Conservation (phyloP, 2,888 invertebrate genomes). For the Spisula subtruncata region DNA sequence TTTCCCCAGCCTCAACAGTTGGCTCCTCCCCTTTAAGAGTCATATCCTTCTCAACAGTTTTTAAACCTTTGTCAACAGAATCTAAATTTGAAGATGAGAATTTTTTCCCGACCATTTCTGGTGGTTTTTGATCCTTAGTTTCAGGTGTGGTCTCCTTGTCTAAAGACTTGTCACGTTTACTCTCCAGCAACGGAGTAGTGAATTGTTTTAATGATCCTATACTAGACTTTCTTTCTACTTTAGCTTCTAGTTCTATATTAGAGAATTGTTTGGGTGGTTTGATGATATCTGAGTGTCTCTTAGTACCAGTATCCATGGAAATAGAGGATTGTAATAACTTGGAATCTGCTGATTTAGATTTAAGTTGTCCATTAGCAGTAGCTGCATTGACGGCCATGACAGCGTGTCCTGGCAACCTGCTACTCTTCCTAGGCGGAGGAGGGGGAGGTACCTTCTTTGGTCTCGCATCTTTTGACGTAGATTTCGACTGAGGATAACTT, state of each 20-base stretch:
- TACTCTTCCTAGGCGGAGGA: conserved; percentile 85
- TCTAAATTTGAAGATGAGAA: conserved; percentile 62
- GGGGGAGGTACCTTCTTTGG: conserved; percentile 85
- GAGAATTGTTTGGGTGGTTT: conserved; percentile 71
- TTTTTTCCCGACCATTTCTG: conserved; percentile 57
- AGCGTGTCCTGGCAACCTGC: conserved; percentile 75
- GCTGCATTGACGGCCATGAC: conserved; percentile 69
- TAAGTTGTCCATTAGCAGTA: conserved; percentile 68
- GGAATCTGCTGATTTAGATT: conserved; percentile 48
- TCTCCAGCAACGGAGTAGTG: conserved; percentile 67
- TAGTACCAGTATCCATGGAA: conserved; percentile 31
- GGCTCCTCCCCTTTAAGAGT: conserved; percentile 50
- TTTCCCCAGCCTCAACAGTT: conserved; percentile 49
- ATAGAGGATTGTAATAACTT: conserved; percentile 45
- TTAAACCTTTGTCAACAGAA: conserved; percentile 40
- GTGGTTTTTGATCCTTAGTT: conserved; percentile 40
- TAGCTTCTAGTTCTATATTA: conserved; percentile 59
- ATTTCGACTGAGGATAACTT: conserved; percentile 13
- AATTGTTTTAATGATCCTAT: conserved; percentile 70
- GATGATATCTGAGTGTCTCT: conserved; percentile 54
- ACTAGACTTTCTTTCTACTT: conserved; percentile 70
- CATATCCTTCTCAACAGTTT: conserved; percentile 49
- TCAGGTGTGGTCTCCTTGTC: conserved; percentile 37
- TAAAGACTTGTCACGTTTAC: conserved; percentile 59
- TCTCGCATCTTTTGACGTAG: conserved; percentile 58